Evolutionary conservation across 2,113 vertebrate genomes (phyloP).

Genomic region (Orientallactaga bullata): DNA sequence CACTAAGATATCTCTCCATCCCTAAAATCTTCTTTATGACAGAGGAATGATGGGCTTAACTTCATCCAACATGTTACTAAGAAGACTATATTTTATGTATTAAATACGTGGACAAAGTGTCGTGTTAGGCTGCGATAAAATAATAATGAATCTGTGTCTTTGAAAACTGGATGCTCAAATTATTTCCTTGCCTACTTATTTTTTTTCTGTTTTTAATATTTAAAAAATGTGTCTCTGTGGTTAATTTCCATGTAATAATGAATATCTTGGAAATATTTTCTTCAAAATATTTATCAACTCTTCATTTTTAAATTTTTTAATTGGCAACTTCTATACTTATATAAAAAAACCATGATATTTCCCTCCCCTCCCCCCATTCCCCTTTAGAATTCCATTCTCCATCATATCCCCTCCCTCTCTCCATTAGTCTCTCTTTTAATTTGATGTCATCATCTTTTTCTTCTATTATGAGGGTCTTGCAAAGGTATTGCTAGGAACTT

Average conservation of each 20-base stretch:
- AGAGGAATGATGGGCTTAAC: not conserved
- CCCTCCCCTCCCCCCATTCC: no score
- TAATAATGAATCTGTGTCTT: not conserved
- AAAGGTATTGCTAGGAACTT: no score
- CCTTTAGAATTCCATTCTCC: no score
- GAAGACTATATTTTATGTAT: not conserved
- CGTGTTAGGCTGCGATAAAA: conserved; percentile 17
- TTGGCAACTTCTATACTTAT: no score
- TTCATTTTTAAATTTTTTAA: no score
- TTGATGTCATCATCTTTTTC: no score
- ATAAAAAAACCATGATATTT: no score
- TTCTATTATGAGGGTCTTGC: no score
- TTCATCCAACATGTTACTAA: not conserved
- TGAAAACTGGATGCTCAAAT: not conserved
- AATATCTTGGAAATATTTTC: conserved; percentile 22
- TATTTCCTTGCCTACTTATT: not conserved
- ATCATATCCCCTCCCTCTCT: no score
- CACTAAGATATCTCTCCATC: no score
- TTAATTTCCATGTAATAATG: not conserved
- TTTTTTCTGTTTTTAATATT: not conserved
- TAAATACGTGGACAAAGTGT: not conserved
- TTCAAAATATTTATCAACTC: not conserved
- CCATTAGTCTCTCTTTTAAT: no score
- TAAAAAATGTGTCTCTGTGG: not conserved
- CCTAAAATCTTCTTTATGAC: not conserved